Base-by-base conservation (phyloP, 1,140 invertebrate genomes). In the Sitobion miscanthi region DNA sequence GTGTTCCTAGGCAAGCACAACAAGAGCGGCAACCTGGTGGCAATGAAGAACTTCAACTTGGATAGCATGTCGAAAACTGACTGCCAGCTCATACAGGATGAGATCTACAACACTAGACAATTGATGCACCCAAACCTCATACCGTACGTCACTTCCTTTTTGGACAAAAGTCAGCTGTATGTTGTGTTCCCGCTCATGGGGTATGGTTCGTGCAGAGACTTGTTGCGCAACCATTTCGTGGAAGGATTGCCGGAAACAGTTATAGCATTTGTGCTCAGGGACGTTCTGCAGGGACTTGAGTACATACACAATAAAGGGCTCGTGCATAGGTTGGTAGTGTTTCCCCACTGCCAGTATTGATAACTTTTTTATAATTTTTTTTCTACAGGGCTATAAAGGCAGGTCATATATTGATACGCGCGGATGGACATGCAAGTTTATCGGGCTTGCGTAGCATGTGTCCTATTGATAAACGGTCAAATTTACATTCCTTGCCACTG, bases 281-380 rank as follows among this genome's bases (percentile, higher is more conserved):
- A 98, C 95, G 96, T 98, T 42, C 95, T 99, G 86, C 95, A 96
- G 77, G 98, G 97, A 2, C 95, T 99, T 38, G 96, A 97, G 94
- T 99, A 99, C 95, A 96, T 99, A 94, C 98, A 99, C 95, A 96
- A 96, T 94, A 97, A 97, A 95, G 97, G 97, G 93, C 97, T 97
- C 95, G 98, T 99, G 94, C 98, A 99, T 95, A 97, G 98, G 97
- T 97, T 94, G 94, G 94, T 94, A 45, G 21, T 25, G 35, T 91
- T 90, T 93, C 77, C 4, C n/a, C 14, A 17, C 14, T n/a, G 0
- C 4, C 23, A n/a, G 14, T 77, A 23, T 52, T 89, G 54, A 38
- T 89, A 8, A 52, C 21, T 3, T 89, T 35, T 77, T 42, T 38
- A 23, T n/a, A 45, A 9, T 45, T 17, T 45, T 11, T 69, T 69